Evolutionary conservation across 2,113 vertebrate genomes (phyloP), one percentile per base, ranked within the genome.

Genomic region (Forbesichthys papilliferus): DNA sequence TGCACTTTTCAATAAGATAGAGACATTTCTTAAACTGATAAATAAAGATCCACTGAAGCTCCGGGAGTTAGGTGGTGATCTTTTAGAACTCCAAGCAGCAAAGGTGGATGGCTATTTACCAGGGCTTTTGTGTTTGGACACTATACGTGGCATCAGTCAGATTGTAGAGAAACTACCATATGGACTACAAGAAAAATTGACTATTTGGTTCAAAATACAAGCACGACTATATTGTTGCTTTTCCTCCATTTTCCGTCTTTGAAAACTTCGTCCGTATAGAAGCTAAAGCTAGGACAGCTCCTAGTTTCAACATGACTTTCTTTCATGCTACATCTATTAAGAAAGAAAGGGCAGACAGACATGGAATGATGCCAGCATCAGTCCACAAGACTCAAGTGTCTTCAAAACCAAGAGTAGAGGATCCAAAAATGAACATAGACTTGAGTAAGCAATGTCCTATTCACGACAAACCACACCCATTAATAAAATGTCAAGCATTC

Each of bases 241-340:
- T 69, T 54, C 70, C 62, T 5, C 66, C 71, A 18, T 79, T 79
- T 47, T 16, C 47, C 12, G 34, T 73, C 20, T 72, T 77, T 53
- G 13, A 14, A 12, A 47, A 64, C 16, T 77, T 72, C 13, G 52
- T 77, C 11, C 52, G 57, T 9, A 77, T 33, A 13, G 57, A 77
- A 55, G 60, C 66, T 3, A 78, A 65, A 33, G 73, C 49, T 33
- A 56, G 20, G 52, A 74, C 66, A 46, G 71, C 69, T 49, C 71
- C 66, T 18, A 74, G 69, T 56, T 78, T 78, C 27, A 46, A 42
- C 18, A 42, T 58, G 16, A 36, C 34, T 49, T 42, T 10, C 27
- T 27, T 27, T 5, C 20, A 51, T 11, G 10, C 47, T 16, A 14
- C 16, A 16, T 5, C 47, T 9, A 12, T 11, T 27, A 59, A 59